A percentile compares a stretch with the other conserved stretches of the same genome.
phyloP scores from a whole-genome alignment of 2,113 vertebrate species.

The Nannobrachium achirus region DNA sequence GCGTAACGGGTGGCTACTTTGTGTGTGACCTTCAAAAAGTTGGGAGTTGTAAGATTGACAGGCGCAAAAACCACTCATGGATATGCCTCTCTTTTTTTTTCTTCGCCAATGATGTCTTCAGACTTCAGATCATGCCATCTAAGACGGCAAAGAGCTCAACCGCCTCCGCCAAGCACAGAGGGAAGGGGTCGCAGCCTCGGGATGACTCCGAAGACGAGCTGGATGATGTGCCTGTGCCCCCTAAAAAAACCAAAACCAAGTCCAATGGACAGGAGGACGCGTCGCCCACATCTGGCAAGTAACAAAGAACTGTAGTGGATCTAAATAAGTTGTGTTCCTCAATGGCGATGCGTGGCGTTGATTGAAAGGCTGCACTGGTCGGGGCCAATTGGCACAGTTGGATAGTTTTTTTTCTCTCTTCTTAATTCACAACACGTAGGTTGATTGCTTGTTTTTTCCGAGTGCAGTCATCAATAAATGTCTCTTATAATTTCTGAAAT shows the following conservation, averaged over 20 bases:
- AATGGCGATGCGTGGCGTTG: slow-evolving; percentile 59
- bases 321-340: slow-evolving; percentile 72
- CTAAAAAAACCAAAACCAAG: slow-evolving; percentile 72
- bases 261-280: slow-evolving; percentile 72
- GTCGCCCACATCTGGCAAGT: slow-evolving; percentile 78
- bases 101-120: slow-evolving; percentile 58
- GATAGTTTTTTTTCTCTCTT: slow-evolving; percentile 21
- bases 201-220: slow-evolving; percentile 80
- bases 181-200: slow-evolving; percentile 78
- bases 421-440: slow-evolving; percentile 59
- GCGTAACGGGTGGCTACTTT: slow-evolving; percentile 51
- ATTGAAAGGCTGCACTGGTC: slow-evolving; percentile 44
- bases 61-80: slow-evolving; percentile 58
- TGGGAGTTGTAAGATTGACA: slow-evolving; percentile 65
- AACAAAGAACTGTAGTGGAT: slow-evolving; percentile 77
- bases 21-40: slow-evolving; percentile 52
- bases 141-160: slow-evolving; percentile 84
- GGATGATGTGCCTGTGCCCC: slow-evolving; percentile 80
- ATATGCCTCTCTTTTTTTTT: slow-evolving; percentile 40
- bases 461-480: slow-evolving; percentile 60
- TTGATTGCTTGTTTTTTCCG: slow-evolving; percentile 47
- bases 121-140: slow-evolving; percentile 82
- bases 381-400: slow-evolving; percentile 59
- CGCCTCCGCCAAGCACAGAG: slow-evolving; percentile 75
- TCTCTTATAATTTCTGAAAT: slow-evolving; percentile 55